phyloP scores from a whole-genome alignment of 2,888 invertebrate genomes.

The Nephrocerus scutellatus region DNA sequence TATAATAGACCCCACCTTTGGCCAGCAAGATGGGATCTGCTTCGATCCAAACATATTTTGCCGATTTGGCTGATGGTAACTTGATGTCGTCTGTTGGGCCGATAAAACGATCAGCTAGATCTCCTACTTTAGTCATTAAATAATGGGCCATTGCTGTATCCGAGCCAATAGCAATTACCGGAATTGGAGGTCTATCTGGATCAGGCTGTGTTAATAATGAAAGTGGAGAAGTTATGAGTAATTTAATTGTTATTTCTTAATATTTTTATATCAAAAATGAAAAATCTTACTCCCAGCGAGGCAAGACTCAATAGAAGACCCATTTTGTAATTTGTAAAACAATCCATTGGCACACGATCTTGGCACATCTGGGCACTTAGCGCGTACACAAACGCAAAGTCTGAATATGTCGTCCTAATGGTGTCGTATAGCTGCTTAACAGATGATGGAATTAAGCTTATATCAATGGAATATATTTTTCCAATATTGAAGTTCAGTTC shows the following conservation, averaged over 20 bases:
- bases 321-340: conserved; percentile 47
- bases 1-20: conserved; percentile 42
- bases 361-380: conserved; percentile 45
- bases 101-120: conserved; percentile 38
- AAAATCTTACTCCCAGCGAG: conserved; percentile 42
- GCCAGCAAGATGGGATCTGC: conserved; percentile 43
- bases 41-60: conserved; percentile 33
- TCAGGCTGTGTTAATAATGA: conserved; percentile 26
- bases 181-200: conserved; percentile 35
- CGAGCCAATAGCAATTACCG: conserved; percentile 36
- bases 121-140: conserved; percentile 35
- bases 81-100: conserved; percentile 34
- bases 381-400: conserved; percentile 45
- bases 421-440: conserved; percentile 32
- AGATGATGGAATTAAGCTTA: conserved; percentile 26
- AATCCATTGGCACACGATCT: conserved; percentile 43
- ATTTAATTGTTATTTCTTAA: background rate
- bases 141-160: conserved; percentile 35
- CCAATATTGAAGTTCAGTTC: no score
- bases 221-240: background rate
- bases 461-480: no score
- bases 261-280: background rate
- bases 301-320: conserved; percentile 46
- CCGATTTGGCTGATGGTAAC: conserved; percentile 18
- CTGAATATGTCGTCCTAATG: conserved; percentile 35